A percentile compares a stretch with the other conserved stretches of the same genome.
Conservation (phyloP, 2,797 vertebrate species). For the Streptopelia turtur region DNA sequence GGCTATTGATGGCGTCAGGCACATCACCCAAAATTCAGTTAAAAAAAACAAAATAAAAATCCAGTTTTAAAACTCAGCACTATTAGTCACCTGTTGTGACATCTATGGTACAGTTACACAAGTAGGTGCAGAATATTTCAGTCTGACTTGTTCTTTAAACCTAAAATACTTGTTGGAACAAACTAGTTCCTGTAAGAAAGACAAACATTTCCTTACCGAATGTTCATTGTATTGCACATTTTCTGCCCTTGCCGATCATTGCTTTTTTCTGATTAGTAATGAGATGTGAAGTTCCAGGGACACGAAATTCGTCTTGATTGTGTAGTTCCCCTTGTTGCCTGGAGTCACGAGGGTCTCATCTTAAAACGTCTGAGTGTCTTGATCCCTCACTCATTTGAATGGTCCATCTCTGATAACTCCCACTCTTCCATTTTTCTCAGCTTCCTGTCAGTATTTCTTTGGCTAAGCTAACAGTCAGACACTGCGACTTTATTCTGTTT, state of each 20-base stretch:
- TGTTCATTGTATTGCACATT: background rate
- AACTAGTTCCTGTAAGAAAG: background rate
- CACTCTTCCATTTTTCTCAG: background rate
- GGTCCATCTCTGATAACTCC: background rate
- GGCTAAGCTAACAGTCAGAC: background rate
- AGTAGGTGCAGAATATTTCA: background rate
- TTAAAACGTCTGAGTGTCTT: background rate
- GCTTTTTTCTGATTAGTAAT: background rate
- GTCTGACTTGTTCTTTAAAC: background rate
- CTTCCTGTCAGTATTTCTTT: background rate
- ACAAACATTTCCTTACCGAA: background rate
- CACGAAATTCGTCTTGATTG: background rate
- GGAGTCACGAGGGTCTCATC: background rate
- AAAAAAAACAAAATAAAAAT: background rate
- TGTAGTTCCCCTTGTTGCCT: background rate
- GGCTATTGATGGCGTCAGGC: background rate
- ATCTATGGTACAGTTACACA: background rate
- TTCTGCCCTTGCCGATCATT: background rate
- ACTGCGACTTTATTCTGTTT: background rate
- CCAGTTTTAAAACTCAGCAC: background rate
- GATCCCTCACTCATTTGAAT: background rate
- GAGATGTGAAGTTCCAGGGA: background rate
- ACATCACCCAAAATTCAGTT: background rate
- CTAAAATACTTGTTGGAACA: background rate
- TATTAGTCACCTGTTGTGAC: constrained; percentile 6